Base-by-base conservation (phyloP, 2,113 vertebrate genomes). In the Synchiropus splendidus region DNA sequence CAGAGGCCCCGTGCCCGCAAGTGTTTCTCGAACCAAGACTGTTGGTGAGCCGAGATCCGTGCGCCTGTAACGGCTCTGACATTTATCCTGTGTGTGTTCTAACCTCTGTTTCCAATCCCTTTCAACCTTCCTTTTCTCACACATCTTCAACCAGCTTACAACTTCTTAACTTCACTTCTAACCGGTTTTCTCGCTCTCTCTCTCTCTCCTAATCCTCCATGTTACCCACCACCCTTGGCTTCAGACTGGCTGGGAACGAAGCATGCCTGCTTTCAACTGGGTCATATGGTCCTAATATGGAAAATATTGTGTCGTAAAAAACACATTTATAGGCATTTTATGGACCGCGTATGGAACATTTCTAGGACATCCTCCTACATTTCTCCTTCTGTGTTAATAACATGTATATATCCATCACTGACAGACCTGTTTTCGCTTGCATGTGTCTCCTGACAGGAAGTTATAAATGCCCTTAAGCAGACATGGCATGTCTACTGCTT, bases 401-500 rank as follows among this genome's bases (percentile, higher is more conserved):
- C 12, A 1, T 2, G 15, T 16, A 16, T 38, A 16, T 10, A 10
- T 38, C 2, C 18, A 10, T 12, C 12, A 36, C 10, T 18, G 15
- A 33, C 45, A 45, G 17, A 66, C 11, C 31, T 13, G 37, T 31
- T 8, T 49, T 37, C 52, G 33, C 53, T 52, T 53, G 12, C 36
- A 6, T 54, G 18, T 48, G n/a, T n/a, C 18, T 10, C 65, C 71
- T 21, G 4, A 5, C 21, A 99, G 94, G 95, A 99, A 86, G 90
- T 96, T 72, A 99, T 98, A 78, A 97, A 92, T 58, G 95, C 95
- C 54, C 84, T 99, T 81, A 99, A 98, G 75, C 94, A 97, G 77
- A 89, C 93, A 38, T 98, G 94, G 93, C 95, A 99, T 0, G 87
- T 92, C 54, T 81, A 90, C 82, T 98, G 95, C 75, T 98, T 99